These are phyloP conservation scores for Ptychodera flava DNA, from an alignment of 35 echinoderm and acorn worm species.

Conservation along the genomic window DNA sequence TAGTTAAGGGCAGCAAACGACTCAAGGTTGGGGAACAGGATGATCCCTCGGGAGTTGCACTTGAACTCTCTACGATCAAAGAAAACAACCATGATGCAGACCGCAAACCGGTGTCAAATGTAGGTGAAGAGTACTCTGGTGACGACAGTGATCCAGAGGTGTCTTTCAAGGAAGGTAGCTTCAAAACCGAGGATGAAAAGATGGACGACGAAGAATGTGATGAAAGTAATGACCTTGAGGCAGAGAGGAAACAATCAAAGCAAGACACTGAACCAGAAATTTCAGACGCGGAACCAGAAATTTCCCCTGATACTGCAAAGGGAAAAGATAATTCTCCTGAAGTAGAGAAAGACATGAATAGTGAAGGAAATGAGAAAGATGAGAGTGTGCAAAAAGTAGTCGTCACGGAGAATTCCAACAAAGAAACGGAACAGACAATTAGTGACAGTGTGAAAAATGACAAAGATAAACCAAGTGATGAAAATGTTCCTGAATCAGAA, in stretches of 20 bases:
- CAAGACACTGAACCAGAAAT: conserved; percentile 5
- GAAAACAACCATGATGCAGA: background rate
- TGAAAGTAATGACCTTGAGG: background rate
- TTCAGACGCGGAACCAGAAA: background rate
- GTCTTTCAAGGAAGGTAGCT: background rate
- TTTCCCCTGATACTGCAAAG: background rate
- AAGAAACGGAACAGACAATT: conserved; percentile 8
- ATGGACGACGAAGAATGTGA: background rate
- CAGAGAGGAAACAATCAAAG: background rate
- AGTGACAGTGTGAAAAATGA: conserved; percentile 4
- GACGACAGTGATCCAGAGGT: background rate
- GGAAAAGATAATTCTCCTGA: background rate
- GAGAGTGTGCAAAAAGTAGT: background rate
- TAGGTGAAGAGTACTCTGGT: background rate
- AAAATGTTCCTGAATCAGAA: background rate
- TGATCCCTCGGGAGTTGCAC: background rate
- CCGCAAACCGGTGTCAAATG: background rate
- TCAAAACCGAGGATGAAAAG: background rate
- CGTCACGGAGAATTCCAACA: too few species aligned
- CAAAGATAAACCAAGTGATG: background rate
- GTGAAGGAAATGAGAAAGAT: conserved; percentile 8
- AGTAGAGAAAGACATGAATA: conserved; percentile 17
- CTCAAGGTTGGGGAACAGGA: too few species aligned
- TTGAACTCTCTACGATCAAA: background rate
- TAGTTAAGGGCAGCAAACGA: too few species aligned